These are phyloP conservation scores for Nipponia nippon DNA, from an alignment of 2,113 vertebrate genomes.

Conservation along the genomic window DNA sequence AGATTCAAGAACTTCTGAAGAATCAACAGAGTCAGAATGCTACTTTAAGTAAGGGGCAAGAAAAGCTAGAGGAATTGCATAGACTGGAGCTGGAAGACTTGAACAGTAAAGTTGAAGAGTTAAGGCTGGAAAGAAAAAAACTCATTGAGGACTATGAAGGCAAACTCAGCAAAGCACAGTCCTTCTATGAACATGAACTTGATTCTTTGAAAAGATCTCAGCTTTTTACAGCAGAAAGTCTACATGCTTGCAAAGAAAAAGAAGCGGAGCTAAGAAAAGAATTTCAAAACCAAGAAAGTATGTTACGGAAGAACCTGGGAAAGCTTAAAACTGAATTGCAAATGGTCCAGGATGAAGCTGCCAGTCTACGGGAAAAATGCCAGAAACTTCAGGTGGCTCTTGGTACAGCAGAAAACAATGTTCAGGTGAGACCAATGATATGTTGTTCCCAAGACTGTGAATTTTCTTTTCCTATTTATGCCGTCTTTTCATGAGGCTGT, in stretches of 20 bases:
- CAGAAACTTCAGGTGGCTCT: conserved; percentile 89
- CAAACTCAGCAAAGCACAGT: conserved; percentile 95
- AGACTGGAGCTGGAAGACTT: conserved; percentile 87
- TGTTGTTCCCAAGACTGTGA: not conserved
- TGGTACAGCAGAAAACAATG: conserved; percentile 77
- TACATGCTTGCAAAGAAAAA: conserved; percentile 93
- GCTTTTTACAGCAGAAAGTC: conserved; percentile 92
- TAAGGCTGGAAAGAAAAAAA: conserved; percentile 88
- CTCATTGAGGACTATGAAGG: conserved; percentile 94
- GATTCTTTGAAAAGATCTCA: conserved; percentile 96
- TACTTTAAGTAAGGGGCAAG: conserved; percentile 88
- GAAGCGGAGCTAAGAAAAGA: conserved; percentile 92
- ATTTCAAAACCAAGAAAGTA: conserved; percentile 92
- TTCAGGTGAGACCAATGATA: conserved; percentile 79
- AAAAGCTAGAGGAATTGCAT: conserved; percentile 87
- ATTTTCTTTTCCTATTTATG: not conserved
- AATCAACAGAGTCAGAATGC: conserved; percentile 89
- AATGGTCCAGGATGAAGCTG: conserved; percentile 89
- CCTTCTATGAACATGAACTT: conserved; percentile 93
- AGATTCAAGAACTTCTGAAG: conserved; percentile 90
- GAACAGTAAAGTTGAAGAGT: conserved; percentile 84
- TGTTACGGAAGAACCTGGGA: conserved; percentile 87
- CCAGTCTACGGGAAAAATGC: conserved; percentile 87
- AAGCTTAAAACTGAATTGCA: conserved; percentile 85
- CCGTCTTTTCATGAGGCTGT: not conserved